Evolutionary conservation across 2,797 vertebrate species (phyloP).

Genomic region (Takifugu rubripes): DNA sequence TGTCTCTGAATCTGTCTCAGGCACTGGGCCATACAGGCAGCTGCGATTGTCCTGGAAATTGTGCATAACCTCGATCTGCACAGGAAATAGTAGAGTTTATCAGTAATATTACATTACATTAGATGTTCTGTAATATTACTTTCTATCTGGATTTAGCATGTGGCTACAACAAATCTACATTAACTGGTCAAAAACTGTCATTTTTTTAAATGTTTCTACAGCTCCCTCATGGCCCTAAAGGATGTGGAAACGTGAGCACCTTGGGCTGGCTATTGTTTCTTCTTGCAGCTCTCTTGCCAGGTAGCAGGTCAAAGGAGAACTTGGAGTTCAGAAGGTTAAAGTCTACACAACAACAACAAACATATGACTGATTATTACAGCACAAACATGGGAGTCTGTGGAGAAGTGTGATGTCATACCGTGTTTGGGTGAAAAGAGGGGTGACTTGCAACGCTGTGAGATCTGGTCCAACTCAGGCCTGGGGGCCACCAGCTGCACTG

Average conservation of each 20-base stretch:
- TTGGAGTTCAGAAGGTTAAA: slow-evolving; percentile 86
- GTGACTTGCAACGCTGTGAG: slow-evolving; percentile 74
- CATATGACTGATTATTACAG: background rate
- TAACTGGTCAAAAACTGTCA: too few relatives aligned
- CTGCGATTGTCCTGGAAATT: slow-evolving; percentile 86
- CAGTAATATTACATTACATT: too few relatives aligned
- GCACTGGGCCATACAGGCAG: slow-evolving; percentile 72
- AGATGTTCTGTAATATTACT: background rate
- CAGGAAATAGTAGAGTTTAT: background rate
- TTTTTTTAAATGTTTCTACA: too few relatives aligned
- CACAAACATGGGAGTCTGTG: background rate
- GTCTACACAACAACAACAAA: slow-evolving; percentile 66
- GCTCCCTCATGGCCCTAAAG: too few relatives aligned
- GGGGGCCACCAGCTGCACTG: slow-evolving; percentile 85
- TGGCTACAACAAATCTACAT: background rate
- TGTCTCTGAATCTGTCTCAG: slow-evolving; percentile 74
- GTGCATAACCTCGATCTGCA: slow-evolving; percentile 89
- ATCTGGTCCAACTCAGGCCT: slow-evolving; percentile 74
- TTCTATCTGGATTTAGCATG: background rate
- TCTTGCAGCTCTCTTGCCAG: slow-evolving; percentile 86
- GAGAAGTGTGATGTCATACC: slow-evolving; percentile 69
- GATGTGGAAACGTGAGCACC: slow-evolving; percentile 60
- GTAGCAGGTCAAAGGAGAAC: slow-evolving; percentile 89
- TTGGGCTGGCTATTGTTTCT: slow-evolving; percentile 83
- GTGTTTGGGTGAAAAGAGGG: slow-evolving; percentile 86